Conservation (phyloP, 2,113 vertebrate species). For the Isurus oxyrinchus region DNA sequence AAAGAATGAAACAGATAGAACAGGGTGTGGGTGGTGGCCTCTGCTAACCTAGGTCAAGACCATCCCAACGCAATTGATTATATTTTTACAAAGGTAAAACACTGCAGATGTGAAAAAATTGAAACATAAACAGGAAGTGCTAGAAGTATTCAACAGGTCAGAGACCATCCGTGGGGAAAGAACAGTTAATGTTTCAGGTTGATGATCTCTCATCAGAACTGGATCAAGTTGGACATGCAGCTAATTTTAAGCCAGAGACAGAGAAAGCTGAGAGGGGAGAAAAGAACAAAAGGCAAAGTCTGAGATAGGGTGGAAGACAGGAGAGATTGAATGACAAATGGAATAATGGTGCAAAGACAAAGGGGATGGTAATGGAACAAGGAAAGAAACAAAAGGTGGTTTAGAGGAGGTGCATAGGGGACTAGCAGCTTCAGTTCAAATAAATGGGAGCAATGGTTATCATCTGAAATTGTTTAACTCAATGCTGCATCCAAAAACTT, state of each 20-base stretch:
- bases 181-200: background rate
- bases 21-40: too few relatives aligned
- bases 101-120: too few relatives aligned
- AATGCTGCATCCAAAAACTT: background rate
- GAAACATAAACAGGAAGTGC: background rate
- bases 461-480: background rate
- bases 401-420: background rate
- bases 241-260: background rate
- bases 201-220: background rate
- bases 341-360: too few relatives aligned
- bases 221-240: background rate
- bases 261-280: background rate
- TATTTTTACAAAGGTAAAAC: too few relatives aligned
- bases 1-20: background rate
- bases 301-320: too few relatives aligned
- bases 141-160: background rate
- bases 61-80: background rate
- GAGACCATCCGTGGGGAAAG: background rate
- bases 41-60: background rate
- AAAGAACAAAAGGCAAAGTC: background rate
- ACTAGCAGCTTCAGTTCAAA: background rate
- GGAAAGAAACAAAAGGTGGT: background rate
- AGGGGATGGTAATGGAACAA: too few relatives aligned
- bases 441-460: background rate
- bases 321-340: background rate